Conservation (phyloP, 2,113 vertebrate genomes). For the Vireo altiloquus region DNA sequence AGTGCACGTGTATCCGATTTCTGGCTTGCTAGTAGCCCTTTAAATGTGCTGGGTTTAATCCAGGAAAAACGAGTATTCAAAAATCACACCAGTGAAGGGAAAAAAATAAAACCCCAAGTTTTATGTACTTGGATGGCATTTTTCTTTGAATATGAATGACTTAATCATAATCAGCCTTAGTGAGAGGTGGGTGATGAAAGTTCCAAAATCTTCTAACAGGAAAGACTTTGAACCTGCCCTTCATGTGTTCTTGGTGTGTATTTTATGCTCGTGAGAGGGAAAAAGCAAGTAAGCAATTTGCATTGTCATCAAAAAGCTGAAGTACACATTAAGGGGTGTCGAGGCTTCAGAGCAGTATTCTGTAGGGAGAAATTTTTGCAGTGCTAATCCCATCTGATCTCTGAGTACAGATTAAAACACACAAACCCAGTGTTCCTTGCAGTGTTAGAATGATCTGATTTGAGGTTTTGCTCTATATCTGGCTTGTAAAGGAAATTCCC, state of each 20-base stretch:
- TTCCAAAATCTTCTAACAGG: background rate
- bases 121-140: slow-evolving; percentile 46
- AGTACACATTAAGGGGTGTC: background rate
- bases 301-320: background rate
- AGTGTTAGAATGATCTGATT: background rate
- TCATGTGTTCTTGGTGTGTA: background rate
- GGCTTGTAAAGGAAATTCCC: background rate
- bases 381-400: background rate
- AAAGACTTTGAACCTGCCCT: background rate
- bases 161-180: background rate
- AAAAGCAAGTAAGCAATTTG: background rate
- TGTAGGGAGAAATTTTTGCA: background rate
- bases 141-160: slow-evolving; percentile 32
- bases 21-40: slow-evolving; percentile 22
- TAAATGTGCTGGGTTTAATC: slow-evolving; percentile 33
- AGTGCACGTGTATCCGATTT: slow-evolving; percentile 14
- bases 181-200: slow-evolving; percentile 26
- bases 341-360: background rate
- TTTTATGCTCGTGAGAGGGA: background rate
- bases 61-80: slow-evolving; percentile 37
- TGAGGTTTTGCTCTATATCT: background rate
- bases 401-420: background rate
- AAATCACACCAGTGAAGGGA: slow-evolving; percentile 30
- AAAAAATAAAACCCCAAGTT: background rate
- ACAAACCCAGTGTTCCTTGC: background rate